Base-by-base conservation (phyloP, 2,113 vertebrate genomes). In the Telmatochromis brachygnathus region DNA sequence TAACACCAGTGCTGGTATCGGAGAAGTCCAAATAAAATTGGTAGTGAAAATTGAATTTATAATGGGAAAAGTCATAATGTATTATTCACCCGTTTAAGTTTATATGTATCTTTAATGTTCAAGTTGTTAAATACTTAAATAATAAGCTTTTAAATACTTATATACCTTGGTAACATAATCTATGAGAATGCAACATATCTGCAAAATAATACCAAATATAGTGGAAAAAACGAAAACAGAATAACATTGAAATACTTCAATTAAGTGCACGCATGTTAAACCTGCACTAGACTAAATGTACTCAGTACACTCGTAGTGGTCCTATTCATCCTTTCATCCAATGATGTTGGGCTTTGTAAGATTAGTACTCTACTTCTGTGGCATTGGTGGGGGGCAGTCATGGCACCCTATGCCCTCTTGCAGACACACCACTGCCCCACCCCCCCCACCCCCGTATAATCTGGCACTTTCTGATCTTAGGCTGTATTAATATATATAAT, bases 91-190 rank as follows among this genome's bases (percentile, higher is more conserved):
- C 4, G 3, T 42, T 42, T 19, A 62, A 35, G 30, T 62, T 33
- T 62, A 62, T 35, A 62, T 62, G 58, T 35, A 19, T 35, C 30
- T 62, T 62, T 62, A 62, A 35, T 62, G 6, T 35, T 62, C 58
- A 33, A 62, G 58, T 6, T 35, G 30, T 35, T 28, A 56, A 56
- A 56, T 56, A 28, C 55, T 56, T 56, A 56, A 56, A 56, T 28
- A 56, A 56, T 56, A 56, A 56, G 55, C 23, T n/a, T 62, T n/a
- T 62, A 62, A 62, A 33, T 62, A 35, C 58, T 62, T 62, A 11
- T 19, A 12, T 62, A 62, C 17, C 17, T 62, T 19, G 58, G 17
- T 62, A 62, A 35, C 58, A 33, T 62, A 7, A 62, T 35, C 58
- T 62, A 35, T 11, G 30, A 35, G 58, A 62, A 62, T 35, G 9